These are phyloP conservation scores for Apostichopus californicus DNA, from an alignment of 35 echinoderm and acorn worm species.

Conservation along the genomic window DNA sequence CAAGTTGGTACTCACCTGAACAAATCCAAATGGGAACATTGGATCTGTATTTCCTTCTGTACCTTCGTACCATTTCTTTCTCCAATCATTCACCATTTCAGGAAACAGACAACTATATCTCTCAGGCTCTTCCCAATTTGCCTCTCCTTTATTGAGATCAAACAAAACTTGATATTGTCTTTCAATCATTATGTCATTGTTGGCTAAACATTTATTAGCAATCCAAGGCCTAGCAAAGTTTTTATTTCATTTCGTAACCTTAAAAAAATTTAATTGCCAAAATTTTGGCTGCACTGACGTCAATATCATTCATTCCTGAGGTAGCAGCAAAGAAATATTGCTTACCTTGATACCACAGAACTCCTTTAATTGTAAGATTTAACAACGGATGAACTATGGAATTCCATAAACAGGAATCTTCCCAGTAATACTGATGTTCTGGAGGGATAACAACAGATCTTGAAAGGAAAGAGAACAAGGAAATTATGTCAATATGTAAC, in stretches of 20 bases:
- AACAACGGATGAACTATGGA: conserved; percentile 94
- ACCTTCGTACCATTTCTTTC: conserved; percentile 70
- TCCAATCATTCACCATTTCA: conserved; percentile 87
- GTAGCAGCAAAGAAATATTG: not conserved
- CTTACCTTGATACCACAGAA: conserved; percentile 93
- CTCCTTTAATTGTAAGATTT: conserved; percentile 94
- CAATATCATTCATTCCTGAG: too few relatives aligned
- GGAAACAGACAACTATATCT: conserved; percentile 86
- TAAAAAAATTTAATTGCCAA: too few relatives aligned
- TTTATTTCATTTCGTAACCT: too few relatives aligned
- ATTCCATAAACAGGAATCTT: conserved; percentile 76
- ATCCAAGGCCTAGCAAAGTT: too few relatives aligned
- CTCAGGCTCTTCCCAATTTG: conserved; percentile 48
- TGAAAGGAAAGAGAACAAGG: not conserved
- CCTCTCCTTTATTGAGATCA: conserved; percentile 62
- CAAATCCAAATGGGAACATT: conserved; percentile 92
- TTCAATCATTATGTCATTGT: too few relatives aligned
- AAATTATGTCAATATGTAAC: too few relatives aligned
- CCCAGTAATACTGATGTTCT: not conserved
- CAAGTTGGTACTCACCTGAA: conserved; percentile 75
- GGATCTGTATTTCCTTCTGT: conserved; percentile 60
- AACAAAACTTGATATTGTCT: not conserved
- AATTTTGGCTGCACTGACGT: too few relatives aligned
- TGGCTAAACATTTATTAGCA: too few relatives aligned
- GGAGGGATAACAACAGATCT: not conserved